phyloP scores from a whole-genome alignment of 1,140 invertebrate genomes.

The Steinernema khuongi region DNA sequence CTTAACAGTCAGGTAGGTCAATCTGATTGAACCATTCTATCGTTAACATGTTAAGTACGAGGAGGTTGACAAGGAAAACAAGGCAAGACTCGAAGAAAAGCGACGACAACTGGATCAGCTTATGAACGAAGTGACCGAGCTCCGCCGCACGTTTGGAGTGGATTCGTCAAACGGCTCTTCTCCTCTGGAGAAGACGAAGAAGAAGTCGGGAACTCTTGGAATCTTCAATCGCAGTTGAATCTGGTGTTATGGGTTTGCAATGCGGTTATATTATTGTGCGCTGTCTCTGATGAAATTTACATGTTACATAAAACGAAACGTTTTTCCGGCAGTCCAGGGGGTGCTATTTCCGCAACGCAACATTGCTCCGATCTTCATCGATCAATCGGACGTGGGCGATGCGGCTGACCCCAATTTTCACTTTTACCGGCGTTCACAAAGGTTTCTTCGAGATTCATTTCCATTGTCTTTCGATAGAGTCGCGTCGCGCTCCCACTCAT shows the following conservation, averaged over 20 bases:
- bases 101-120: slow-evolving; percentile 18
- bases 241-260: neutral
- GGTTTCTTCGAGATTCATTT: slow-evolving; percentile 2
- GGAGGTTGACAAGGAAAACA: slow-evolving; percentile 26
- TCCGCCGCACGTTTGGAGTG: slow-evolving; percentile 19
- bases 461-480: neutral
- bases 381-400: neutral
- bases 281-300: neutral
- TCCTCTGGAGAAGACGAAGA: slow-evolving; percentile 6
- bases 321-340: no score
- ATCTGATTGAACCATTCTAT: neutral
- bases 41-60: slow-evolving; percentile 9
- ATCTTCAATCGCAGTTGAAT: neutral
- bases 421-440: slow-evolving; percentile 14
- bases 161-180: neutral
- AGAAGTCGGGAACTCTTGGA: neutral
- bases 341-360: slow-evolving; percentile 12
- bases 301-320: no score
- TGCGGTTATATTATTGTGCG: neutral
- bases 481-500: neutral
- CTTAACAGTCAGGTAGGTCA: neutral
- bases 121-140: slow-evolving; percentile 60
- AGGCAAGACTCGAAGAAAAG: neutral
- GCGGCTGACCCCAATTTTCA: slow-evolving; percentile 11
- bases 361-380: slow-evolving; percentile 1